These are phyloP conservation scores for Liasis olivaceus DNA, from an alignment of 2,797 vertebrate genomes.

Conservation along the genomic window DNA sequence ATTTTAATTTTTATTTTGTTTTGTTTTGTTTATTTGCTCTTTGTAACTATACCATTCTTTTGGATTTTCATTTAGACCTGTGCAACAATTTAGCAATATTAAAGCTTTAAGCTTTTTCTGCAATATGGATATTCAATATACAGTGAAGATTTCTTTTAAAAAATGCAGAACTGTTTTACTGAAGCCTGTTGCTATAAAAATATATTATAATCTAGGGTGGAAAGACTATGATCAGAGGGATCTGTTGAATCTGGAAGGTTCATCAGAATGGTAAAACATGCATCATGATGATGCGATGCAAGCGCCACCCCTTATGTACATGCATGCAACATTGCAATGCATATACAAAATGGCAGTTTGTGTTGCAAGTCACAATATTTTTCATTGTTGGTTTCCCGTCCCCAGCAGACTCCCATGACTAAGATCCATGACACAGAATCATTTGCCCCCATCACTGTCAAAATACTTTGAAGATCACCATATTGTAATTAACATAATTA, in stretches of 20 bases:
- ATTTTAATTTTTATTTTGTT: slow-evolving; percentile 39
- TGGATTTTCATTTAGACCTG: slow-evolving; percentile 47
- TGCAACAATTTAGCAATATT: slow-evolving; percentile 38
- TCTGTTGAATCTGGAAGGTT: not conserved
- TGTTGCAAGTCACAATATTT: not conserved
- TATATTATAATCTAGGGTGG: not conserved
- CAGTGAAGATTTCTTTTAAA: slow-evolving; percentile 22
- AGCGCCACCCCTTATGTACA: not conserved
- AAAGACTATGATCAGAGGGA: not conserved
- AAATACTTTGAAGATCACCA: not conserved
- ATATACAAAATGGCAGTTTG: not conserved
- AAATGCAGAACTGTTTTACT: slow-evolving; percentile 29
- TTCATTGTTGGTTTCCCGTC: not conserved
- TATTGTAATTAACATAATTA: not conserved
- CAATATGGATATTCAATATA: not conserved
- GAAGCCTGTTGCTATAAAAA: slow-evolving; percentile 26
- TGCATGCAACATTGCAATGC: not conserved
- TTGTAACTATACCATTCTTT: slow-evolving; percentile 35
- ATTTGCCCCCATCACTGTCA: not conserved
- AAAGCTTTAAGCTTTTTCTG: slow-evolving; percentile 27
- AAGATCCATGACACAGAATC: not conserved
- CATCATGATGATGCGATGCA: not conserved
- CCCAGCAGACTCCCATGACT: not conserved
- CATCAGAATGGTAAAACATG: not conserved
- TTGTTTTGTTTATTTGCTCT: slow-evolving; percentile 8